phyloP scores from a whole-genome alignment of 2,888 invertebrate species.

The Gisinianus flammeolus region DNA sequence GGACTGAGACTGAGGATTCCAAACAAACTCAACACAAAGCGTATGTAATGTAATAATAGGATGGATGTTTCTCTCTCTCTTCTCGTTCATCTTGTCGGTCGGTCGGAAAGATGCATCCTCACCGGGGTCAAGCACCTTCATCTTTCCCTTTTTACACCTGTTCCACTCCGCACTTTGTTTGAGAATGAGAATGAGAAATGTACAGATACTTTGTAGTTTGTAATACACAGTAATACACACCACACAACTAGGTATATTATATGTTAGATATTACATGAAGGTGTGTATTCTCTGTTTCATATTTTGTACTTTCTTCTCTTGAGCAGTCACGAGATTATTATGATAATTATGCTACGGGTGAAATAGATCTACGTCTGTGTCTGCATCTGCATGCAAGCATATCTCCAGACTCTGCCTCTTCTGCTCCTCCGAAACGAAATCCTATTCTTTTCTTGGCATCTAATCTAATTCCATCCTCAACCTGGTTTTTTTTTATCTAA shows the following conservation, averaged over 20 bases:
- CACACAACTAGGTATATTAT: too few species aligned
- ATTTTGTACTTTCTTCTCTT: constrained; percentile 23
- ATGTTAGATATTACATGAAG: not conserved
- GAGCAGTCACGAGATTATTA: constrained; percentile 32
- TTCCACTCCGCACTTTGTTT: not conserved
- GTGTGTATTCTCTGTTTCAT: not conserved
- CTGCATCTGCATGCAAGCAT: not conserved
- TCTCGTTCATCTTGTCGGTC: not conserved
- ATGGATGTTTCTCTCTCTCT: too few species aligned
- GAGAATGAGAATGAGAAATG: not conserved
- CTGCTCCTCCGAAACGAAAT: not conserved
- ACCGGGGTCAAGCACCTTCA: constrained; percentile 38
- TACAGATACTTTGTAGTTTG: not conserved
- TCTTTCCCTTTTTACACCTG: constrained; percentile 5
- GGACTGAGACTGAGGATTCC: not conserved
- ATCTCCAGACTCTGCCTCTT: not conserved
- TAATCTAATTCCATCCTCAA: not conserved
- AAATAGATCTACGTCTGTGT: not conserved
- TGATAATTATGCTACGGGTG: constrained; percentile 21
- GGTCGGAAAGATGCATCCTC: not conserved
- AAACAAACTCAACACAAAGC: not conserved
- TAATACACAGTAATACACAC: not conserved
- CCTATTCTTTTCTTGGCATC: not conserved
- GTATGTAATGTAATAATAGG: too few species aligned
- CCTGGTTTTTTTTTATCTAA: not conserved